Conservation (phyloP, 2,888 invertebrate species). For the Cylindroiulus punctatus region DNA sequence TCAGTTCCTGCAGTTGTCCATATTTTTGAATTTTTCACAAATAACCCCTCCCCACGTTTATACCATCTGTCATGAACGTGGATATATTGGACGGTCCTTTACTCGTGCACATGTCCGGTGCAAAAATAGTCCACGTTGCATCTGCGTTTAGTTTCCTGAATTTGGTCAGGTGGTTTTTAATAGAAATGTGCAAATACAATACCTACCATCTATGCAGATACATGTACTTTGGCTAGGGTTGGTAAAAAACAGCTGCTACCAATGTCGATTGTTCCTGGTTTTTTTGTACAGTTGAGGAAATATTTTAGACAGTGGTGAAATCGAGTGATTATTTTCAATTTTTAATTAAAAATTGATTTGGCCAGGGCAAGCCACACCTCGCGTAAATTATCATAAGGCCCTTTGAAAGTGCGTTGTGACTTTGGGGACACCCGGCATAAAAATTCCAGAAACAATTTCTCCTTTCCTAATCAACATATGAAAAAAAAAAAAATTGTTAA, state of each 20-base stretch:
- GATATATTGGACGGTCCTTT: neutral
- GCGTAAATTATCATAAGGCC: too few species aligned
- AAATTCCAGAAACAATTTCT: too few species aligned
- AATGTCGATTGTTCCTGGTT: neutral
- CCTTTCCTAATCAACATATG: too few species aligned
- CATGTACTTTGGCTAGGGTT: neutral
- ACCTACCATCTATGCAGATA: neutral
- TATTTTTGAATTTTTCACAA: constrained; percentile 7
- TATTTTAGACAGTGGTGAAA: neutral
- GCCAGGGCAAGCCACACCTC: too few species aligned
- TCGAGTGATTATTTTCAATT: too few species aligned
- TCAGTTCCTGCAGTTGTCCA: constrained; percentile 23
- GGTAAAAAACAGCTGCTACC: neutral
- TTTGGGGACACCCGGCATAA: too few species aligned
- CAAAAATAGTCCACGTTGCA: neutral
- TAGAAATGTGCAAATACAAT: neutral
- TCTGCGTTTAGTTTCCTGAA: constrained; percentile 15
- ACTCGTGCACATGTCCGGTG: constrained; percentile 29
- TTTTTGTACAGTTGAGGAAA: neutral
- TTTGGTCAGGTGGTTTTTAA: constrained; percentile 15
- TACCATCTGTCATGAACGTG: neutral
- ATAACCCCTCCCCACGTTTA: neutral
- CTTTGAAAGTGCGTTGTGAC: too few species aligned
- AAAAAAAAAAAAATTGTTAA: too few species aligned
- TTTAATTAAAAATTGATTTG: too few species aligned